Conservation (phyloP, 2,888 invertebrate genomes). For the Acrobasis suavella region DNA sequence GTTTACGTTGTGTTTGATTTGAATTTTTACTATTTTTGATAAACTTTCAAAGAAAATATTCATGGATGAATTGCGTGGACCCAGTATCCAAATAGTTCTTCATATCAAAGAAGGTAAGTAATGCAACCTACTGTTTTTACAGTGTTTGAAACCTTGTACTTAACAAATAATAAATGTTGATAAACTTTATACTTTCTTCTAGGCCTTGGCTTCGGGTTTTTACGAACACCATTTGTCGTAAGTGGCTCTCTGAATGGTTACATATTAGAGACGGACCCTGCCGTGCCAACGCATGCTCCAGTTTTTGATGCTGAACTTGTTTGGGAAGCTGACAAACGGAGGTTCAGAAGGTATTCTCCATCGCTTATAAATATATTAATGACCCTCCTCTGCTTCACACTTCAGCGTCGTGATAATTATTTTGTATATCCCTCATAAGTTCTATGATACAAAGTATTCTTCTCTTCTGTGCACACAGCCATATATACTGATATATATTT, state of each 20-base stretch:
- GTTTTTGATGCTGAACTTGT: conserved; percentile 88
- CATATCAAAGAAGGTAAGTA: conserved; percentile 84
- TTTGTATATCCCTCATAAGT: no score
- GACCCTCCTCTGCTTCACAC: no score
- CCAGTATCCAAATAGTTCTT: conserved; percentile 85
- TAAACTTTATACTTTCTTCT: conserved; percentile 28
- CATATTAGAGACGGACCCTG: conserved; percentile 86
- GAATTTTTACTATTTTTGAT: conserved; percentile 47
- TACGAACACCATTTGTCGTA: conserved; percentile 79
- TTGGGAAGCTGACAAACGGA: conserved; percentile 89
- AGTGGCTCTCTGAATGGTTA: conserved; percentile 85
- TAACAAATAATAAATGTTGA: not conserved
- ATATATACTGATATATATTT: no score
- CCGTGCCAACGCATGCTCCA: conserved; percentile 81
- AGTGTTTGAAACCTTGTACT: not conserved
- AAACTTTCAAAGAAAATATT: conserved; percentile 40
- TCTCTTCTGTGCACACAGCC: no score
- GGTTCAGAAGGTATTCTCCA: conserved; percentile 82
- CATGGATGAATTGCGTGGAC: conserved; percentile 85
- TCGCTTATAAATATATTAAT: not conserved
- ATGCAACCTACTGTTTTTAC: not conserved
- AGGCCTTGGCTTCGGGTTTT: conserved; percentile 83
- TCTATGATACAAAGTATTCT: no score
- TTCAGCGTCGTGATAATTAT: no score
- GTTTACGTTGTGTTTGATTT: conserved; percentile 64